phyloP scores from a whole-genome alignment of 2,797 vertebrate species.

The Tokudaia tokunoshimensis region DNA sequence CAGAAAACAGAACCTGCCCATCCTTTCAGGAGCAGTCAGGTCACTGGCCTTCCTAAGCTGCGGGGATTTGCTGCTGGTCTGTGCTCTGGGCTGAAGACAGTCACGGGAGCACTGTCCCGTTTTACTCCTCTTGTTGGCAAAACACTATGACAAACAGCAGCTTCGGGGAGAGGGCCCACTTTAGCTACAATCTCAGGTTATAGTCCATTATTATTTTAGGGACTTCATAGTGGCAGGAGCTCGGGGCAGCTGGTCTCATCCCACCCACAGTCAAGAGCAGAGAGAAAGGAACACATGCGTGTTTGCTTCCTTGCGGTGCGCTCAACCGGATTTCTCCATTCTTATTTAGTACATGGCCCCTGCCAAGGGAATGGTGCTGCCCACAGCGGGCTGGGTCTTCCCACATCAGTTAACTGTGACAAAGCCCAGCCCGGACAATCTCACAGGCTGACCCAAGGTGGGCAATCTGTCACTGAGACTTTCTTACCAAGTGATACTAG shows the following conservation, averaged over 20 bases:
- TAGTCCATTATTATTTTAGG: background rate
- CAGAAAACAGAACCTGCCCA: background rate
- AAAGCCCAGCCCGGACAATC: background rate
- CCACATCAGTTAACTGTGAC: background rate
- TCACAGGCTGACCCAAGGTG: background rate
- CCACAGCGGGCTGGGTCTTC: background rate
- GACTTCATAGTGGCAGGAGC: background rate
- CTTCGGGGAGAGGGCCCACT: background rate
- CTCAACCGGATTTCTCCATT: background rate
- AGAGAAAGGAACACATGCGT: background rate
- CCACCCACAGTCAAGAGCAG: background rate
- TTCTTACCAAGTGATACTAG: background rate
- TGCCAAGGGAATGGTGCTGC: background rate
- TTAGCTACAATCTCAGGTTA: background rate
- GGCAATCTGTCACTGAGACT: too few relatives aligned
- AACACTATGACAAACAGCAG: background rate
- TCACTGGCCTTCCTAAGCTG: background rate
- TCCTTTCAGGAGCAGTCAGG: background rate
- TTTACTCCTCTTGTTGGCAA: background rate
- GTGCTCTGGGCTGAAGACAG: background rate
- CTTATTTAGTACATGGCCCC: background rate
- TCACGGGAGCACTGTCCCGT: background rate
- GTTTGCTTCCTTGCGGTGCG: background rate
- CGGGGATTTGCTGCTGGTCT: background rate
- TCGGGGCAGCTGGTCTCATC: too few relatives aligned